Conservation (phyloP, 1,140 invertebrate species). For the Papilio aristodemus region DNA sequence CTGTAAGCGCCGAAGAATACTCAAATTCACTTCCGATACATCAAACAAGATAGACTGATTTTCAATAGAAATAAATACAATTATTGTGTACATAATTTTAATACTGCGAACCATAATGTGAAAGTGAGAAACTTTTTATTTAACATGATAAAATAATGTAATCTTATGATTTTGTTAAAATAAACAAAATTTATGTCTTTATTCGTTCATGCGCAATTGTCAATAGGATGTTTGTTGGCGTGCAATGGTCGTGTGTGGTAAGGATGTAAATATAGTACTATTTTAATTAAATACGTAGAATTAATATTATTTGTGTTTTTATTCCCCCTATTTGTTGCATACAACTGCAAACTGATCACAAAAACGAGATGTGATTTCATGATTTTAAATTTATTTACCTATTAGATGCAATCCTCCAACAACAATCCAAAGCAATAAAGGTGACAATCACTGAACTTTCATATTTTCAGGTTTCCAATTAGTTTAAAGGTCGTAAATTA, state of each 20-base stretch:
- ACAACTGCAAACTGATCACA: too few species aligned
- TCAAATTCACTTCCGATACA: background rate
- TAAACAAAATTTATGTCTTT: background rate
- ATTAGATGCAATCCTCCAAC: too few species aligned
- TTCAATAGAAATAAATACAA: conserved; percentile 15
- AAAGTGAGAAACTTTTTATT: background rate
- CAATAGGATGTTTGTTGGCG: background rate
- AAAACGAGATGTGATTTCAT: too few species aligned
- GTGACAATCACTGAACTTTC: too few species aligned
- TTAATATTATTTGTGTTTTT: conserved; percentile 20
- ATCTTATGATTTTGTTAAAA: background rate
- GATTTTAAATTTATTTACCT: too few species aligned
- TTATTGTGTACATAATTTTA: conserved; percentile 11
- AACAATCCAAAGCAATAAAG: too few species aligned
- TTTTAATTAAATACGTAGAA: conserved; percentile 15
- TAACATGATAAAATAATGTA: background rate
- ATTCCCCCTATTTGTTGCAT: background rate
- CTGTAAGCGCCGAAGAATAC: background rate
- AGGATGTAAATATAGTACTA: conserved; percentile 17
- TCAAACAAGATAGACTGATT: conserved; percentile 17
- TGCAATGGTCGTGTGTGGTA: background rate
- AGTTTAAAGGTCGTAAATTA: too few species aligned
- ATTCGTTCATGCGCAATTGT: conserved; percentile 7
- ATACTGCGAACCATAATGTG: background rate
- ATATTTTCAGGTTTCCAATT: too few species aligned